A percentile compares a stretch with the other conserved stretches of the same genome.
Evolutionary conservation across 2,888 invertebrate species (phyloP).

Genomic region (Agrochola macilenta): DNA sequence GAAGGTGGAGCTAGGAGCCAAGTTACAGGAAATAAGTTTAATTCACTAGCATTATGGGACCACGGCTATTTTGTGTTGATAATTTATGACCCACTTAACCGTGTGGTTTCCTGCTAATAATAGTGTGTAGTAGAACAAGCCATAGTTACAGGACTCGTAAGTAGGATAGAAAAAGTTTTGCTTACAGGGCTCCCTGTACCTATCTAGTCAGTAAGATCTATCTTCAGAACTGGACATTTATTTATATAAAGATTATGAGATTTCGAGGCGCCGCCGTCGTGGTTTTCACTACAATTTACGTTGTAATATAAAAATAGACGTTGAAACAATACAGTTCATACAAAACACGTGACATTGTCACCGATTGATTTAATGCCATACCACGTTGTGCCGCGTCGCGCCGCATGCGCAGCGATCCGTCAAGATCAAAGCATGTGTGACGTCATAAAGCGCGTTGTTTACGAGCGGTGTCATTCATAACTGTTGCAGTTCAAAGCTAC

Average conservation of each 20-base stretch:
- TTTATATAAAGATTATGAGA: background rate
- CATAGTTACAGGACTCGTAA: background rate
- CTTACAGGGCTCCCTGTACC: no score
- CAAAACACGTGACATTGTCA: constrained; percentile 10
- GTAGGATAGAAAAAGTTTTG: background rate
- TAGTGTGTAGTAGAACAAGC: background rate
- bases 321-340: constrained; percentile 1
- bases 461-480: constrained; percentile 52
- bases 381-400: background rate
- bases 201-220: background rate
- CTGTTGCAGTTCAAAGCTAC: constrained; percentile 54
- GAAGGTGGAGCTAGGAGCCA: constrained; percentile 47
- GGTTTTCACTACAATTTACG: background rate
- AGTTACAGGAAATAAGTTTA: constrained; percentile 48
- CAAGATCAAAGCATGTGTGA: constrained; percentile 62
- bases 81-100: constrained; percentile 13
- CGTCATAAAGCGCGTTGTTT: constrained; percentile 59
- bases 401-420: constrained; percentile 36
- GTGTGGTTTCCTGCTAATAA: background rate
- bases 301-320: no score
- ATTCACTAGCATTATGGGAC: constrained; percentile 22
- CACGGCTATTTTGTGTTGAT: constrained; percentile 12
- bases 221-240: background rate
- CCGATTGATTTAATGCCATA: constrained; percentile 33
- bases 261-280: background rate